Base-by-base conservation (phyloP, 2,888 invertebrate species). In the Imbricaverruca yamaguchii region DNA sequence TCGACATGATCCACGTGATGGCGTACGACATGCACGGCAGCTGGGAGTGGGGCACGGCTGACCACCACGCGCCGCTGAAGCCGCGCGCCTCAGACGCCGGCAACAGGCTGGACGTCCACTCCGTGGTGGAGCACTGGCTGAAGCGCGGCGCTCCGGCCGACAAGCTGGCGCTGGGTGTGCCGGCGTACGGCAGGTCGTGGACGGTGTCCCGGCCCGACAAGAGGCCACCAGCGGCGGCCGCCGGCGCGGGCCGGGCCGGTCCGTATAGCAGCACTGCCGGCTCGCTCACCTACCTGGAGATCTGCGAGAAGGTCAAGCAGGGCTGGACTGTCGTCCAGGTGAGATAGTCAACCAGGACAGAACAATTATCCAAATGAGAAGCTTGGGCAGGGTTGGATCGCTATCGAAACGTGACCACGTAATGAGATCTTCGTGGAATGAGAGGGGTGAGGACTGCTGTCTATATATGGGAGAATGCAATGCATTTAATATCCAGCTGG, bases 241-340 rank as follows among this genome's bases (percentile, higher is more conserved):
- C 57, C 18, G 82, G 82, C 0, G 53, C 61, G 25, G 82, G 82
- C 3, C 10, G 10, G 56, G 61, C 80, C 1, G 82, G 82, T 1
- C 63, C 39, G 55, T 80, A 79, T 25, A 82, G 82, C 77, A 57
- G 67, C 10, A 79, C 80, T 23, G 57, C 80, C 21, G 82, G 82
- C n/a, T 63, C 69, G 12, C 63, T 82, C 53, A 67, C 79, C 65
- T 82, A 80, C 25, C 80, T 80, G 53, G 82, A 82, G 78, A 82
- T 82, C 79, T 82, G 82, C 65, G 25, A 80, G 78, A 82, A 59
- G 15, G 77, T 82, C 39, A 63, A 57, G 10, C 78, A 65, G 23
- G 83, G 83, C 59, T 84, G 59, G 84, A 82, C 81, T 25, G 67
- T n/a, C 39, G 57, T 57, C 0, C 80, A 57, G 25, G 81, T 80